These are phyloP conservation scores for Ridgeia piscesae DNA, from an alignment of 1,140 invertebrate genomes.

Conservation along the genomic window DNA sequence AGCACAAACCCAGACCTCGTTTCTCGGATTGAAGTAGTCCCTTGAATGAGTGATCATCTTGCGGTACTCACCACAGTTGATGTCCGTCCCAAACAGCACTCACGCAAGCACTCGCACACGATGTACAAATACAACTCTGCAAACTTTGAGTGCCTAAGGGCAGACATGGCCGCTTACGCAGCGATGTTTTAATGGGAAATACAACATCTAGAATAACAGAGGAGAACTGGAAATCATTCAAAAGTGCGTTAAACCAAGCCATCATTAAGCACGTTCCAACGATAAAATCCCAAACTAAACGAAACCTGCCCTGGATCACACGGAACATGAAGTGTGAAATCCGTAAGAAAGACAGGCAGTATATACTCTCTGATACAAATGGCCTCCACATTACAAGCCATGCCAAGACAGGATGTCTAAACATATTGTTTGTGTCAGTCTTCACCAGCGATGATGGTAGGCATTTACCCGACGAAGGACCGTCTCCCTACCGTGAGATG, in stretches of 20 bases:
- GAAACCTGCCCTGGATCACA: neutral
- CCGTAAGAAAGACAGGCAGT: constrained; percentile 1
- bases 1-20: neutral
- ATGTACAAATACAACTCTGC: neutral
- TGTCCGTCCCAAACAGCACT: neutral
- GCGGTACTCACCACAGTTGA: constrained; percentile 11
- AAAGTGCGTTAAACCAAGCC: neutral
- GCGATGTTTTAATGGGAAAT: neutral
- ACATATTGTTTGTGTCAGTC: neutral
- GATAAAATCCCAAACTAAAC: neutral
- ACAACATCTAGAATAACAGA: neutral
- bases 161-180: neutral
- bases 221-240: constrained; percentile 12
- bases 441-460: constrained; percentile 6
- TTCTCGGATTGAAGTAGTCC: neutral
- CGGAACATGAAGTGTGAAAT: neutral
- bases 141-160: neutral
- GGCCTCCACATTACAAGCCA: neutral
- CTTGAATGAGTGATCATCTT: constrained; percentile 11
- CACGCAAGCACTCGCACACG: constrained; percentile 2
- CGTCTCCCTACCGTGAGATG: constrained; percentile 12
- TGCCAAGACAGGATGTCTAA: neutral
- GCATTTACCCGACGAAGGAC: neutral
- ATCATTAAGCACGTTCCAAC: constrained; percentile 8
- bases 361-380: constrained; percentile 16